Evolutionary conservation across 2,888 invertebrate genomes (phyloP), one percentile per base, ranked within the genome.

Genomic region (Drosophila affinis): DNA sequence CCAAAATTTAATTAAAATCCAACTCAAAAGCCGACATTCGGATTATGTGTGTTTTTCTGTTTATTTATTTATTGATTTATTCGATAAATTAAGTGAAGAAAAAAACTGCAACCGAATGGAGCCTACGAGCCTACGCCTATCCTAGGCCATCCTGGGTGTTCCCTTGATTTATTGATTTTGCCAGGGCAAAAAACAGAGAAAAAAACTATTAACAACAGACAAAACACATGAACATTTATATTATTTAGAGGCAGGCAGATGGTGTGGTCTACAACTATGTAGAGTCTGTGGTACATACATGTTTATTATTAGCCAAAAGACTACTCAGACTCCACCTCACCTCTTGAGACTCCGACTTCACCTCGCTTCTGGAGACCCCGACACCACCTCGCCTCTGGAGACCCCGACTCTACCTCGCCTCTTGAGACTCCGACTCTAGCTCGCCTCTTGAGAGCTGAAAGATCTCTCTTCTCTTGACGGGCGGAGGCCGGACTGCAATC

Each of bases 1-100:
- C 49, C 60, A 53, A 7, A 86, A 79, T 85, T 82, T 82, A 85
- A 83, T 82, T 85, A 87, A 86, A 88, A 78, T 75, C 78, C 61
- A 65, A 82, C 72, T 69, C 60, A 62, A 39, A 53, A 58, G 61
- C 69, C 69, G 55, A 65, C 62, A 74, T 67, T 54, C 62, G 53
- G 53, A 71, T 62, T 61, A 58, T 51, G 47, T 55, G 32, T 21
- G 32, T 62, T 44, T 61, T 49, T 29, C 62, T 64, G 58, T 75
- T 77, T 69, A 58, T 75, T 77, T 69, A 58, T 68, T 60, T 51
- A 56, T 65, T 29, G 60, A 65, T 56, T 71, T 72, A 75, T 77
- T 59, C 63, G 71, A 72, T 76, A 63, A 63, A 69, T 29, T 44
- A 18, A 17, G 49, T n/a, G 46, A 18, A 57, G 32, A 60, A 62